Evolutionary conservation across 1,140 invertebrate genomes (phyloP).

Genomic region (Delia radicum): DNA sequence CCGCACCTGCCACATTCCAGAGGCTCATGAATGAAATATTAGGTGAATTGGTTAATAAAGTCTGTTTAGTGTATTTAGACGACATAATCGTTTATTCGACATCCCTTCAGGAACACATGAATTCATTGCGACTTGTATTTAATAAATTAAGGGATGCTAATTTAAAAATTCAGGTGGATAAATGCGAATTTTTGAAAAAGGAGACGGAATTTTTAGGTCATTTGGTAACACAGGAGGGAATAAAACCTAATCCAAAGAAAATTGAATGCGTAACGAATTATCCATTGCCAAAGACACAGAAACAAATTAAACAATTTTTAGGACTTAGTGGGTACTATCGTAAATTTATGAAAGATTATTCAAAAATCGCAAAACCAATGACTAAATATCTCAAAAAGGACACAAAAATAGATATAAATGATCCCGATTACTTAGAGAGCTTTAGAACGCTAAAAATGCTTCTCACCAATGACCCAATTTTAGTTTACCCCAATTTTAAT

Average conservation of each 20-base stretch:
- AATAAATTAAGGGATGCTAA: neutral
- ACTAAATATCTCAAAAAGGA: constrained; percentile 24
- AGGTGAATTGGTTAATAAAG: neutral
- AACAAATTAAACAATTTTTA: constrained; percentile 24
- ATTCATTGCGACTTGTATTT: neutral
- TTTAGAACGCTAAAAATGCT: constrained; percentile 3
- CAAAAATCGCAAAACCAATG: constrained; percentile 21
- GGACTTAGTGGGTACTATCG: constrained; percentile 7
- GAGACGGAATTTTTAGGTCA: constrained; percentile 21
- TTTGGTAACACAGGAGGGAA: neutral
- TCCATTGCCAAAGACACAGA: constrained; percentile 8
- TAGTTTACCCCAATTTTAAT: constrained; percentile 7
- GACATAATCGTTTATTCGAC: neutral
- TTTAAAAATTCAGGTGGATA: neutral
- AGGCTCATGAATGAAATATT: constrained; percentile 43
- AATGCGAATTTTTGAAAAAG: neutral
- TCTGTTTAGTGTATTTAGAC: neutral
- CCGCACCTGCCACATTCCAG: constrained; percentile 56
- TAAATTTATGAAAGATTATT: constrained; percentile 27
- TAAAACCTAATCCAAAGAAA: constrained; percentile 22
- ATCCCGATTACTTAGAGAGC: constrained; percentile 9
- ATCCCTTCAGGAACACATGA: neutral
- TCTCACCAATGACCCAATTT: constrained; percentile 6
- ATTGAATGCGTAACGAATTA: constrained; percentile 3
- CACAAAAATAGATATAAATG: neutral